Conservation (phyloP, 2,113 vertebrate genomes). For the Acrocephalus arundinaceus region DNA sequence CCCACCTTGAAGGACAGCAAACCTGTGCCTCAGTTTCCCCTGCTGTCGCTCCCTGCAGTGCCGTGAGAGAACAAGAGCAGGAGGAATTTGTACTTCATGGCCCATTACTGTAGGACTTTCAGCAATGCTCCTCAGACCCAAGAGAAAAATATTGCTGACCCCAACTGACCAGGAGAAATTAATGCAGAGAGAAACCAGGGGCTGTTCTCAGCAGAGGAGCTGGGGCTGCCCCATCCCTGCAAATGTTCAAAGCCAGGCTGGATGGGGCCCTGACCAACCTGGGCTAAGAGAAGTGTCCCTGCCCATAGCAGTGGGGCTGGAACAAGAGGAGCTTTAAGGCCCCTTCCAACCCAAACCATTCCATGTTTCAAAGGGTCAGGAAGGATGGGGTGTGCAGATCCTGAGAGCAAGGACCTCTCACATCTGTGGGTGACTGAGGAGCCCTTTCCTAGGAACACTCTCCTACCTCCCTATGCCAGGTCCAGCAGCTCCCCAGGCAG, state of each 20-base stretch:
- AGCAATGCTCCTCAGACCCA: neutral
- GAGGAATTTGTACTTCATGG: neutral
- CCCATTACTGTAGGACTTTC: neutral
- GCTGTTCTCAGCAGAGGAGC: neutral
- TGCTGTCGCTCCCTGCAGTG: neutral
- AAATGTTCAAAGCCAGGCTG: neutral
- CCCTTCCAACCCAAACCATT: neutral
- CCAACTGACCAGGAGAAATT: neutral
- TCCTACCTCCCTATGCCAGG: neutral
- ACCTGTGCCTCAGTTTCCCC: neutral
- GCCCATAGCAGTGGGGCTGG: rapidly evolving
- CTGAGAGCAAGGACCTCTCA: rapidly evolving
- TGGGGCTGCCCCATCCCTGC: neutral
- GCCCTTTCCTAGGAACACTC: neutral
- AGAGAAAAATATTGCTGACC: neutral
- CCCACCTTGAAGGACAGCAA: neutral
- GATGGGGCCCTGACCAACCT: neutral
- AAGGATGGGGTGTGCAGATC: neutral
- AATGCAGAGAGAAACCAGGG: neutral
- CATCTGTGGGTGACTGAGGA: rapidly evolving
- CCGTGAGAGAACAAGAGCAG: neutral
- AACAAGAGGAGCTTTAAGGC: neutral
- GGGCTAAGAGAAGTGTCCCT: neutral
- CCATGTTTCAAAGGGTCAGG: rapidly evolving
- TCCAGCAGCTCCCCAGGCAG: neutral